phyloP scores from a whole-genome alignment of 1,140 invertebrate species.

The Calliopsis andreniformis region DNA sequence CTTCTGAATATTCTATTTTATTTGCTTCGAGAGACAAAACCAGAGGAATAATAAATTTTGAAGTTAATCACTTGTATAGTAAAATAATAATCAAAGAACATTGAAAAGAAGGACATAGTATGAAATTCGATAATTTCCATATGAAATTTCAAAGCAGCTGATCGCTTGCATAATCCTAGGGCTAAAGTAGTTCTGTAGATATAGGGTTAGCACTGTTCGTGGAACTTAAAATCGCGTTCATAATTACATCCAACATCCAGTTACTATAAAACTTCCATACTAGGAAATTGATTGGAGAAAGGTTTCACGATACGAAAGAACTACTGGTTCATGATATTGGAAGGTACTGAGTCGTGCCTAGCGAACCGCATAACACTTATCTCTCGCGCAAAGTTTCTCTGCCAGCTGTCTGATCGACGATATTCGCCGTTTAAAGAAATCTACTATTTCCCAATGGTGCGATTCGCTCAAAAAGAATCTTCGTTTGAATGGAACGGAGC shows the following conservation, averaged over 20 bases:
- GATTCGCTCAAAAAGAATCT: slow-evolving; percentile 51
- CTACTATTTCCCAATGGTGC: slow-evolving; percentile 35
- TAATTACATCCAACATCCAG: neutral
- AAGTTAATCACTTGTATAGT: too few species aligned
- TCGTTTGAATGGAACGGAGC: slow-evolving; percentile 53
- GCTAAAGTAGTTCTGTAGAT: too few species aligned
- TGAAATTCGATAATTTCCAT: too few species aligned
- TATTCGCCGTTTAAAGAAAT: slow-evolving; percentile 55
- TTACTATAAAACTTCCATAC: neutral
- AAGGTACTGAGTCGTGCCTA: slow-evolving; percentile 23
- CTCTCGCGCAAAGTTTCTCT: slow-evolving; percentile 42
- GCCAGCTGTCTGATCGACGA: slow-evolving; percentile 39
- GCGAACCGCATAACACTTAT: slow-evolving; percentile 55
- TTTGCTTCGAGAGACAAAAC: too few species aligned
- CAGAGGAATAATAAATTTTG: too few species aligned
- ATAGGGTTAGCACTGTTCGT: too few species aligned
- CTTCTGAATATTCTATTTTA: too few species aligned
- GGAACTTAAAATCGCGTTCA: neutral
- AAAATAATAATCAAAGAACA: too few species aligned
- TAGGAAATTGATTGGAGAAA: neutral
- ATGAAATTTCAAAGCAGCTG: too few species aligned
- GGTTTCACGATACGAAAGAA: slow-evolving; percentile 19
- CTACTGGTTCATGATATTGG: slow-evolving; percentile 6
- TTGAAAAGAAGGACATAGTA: too few species aligned
- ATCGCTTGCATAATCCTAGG: too few species aligned